These are phyloP conservation scores for Sterrhoptilus dennistouni DNA, from an alignment of 2,113 vertebrate species.

Conservation along the genomic window DNA sequence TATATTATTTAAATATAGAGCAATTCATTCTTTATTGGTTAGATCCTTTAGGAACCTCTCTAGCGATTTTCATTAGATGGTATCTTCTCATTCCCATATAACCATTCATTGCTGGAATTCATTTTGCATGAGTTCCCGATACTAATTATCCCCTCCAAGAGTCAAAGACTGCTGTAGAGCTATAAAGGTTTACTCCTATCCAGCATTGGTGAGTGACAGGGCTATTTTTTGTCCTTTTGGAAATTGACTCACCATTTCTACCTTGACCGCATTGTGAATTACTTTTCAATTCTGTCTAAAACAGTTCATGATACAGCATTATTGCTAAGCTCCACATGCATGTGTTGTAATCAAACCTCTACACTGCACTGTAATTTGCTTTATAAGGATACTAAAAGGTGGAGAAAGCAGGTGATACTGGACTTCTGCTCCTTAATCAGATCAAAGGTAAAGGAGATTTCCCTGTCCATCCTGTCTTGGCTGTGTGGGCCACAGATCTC, in stretches of 20 bases:
- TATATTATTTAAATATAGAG: not conserved
- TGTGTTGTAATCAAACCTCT: not conserved
- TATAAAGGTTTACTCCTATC: not conserved
- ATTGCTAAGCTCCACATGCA: not conserved
- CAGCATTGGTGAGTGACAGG: not conserved
- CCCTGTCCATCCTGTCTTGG: not conserved
- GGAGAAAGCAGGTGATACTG: not conserved
- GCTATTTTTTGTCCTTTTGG: not conserved
- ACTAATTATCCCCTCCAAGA: not conserved
- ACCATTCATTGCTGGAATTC: not conserved
- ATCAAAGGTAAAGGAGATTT: not conserved
- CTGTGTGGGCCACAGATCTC: not conserved
- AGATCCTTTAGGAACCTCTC: not conserved
- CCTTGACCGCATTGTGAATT: not conserved
- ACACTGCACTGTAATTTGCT: not conserved
- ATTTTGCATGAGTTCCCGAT: not conserved
- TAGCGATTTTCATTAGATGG: not conserved
- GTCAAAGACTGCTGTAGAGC: not conserved
- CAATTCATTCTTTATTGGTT: not conserved
- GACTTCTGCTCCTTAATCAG: not conserved
- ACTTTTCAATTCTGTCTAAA: not conserved
- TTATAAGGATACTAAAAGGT: not conserved
- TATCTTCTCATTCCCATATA: not conserved
- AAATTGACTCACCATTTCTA: not conserved
- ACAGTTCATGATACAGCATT: not conserved